Evolutionary conservation across 2,113 vertebrate genomes (phyloP).

Genomic region (Rallus limicola): DNA sequence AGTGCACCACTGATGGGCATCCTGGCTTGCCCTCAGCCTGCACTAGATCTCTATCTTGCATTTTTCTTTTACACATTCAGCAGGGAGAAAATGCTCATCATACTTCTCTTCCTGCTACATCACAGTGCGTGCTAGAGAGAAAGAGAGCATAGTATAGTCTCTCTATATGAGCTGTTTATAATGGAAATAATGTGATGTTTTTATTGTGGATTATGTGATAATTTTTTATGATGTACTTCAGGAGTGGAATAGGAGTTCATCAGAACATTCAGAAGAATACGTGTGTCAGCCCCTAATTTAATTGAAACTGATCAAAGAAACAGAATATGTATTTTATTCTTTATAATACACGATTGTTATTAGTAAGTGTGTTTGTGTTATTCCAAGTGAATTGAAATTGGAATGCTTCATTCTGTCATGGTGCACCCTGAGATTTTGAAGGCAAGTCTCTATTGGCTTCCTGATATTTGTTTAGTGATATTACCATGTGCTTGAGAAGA

Average conservation of each 20-base stretch:
- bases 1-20: background rate
- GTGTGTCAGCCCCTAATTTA: background rate
- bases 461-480: constrained; percentile 73
- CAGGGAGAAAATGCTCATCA: background rate
- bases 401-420: constrained; percentile 25
- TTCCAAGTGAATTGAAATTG: constrained; percentile 23
- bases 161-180: background rate
- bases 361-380: background rate
- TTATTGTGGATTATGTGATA: background rate
- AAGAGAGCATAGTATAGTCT: too few relatives aligned
- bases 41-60: background rate
- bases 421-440: constrained; percentile 7
- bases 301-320: background rate
- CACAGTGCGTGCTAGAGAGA: accelerated
- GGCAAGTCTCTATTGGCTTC: constrained; percentile 58
- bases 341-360: background rate
- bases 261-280: background rate
- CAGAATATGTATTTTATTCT: background rate
- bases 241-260: background rate
- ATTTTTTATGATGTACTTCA: background rate
- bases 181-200: accelerated
- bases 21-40: background rate
- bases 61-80: background rate
- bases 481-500: constrained; percentile 50
- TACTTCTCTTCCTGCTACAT: background rate